Evolutionary conservation across 2,113 vertebrate species (phyloP), one percentile per base, ranked within the genome.

Genomic region (Oreochromis spilurus): DNA sequence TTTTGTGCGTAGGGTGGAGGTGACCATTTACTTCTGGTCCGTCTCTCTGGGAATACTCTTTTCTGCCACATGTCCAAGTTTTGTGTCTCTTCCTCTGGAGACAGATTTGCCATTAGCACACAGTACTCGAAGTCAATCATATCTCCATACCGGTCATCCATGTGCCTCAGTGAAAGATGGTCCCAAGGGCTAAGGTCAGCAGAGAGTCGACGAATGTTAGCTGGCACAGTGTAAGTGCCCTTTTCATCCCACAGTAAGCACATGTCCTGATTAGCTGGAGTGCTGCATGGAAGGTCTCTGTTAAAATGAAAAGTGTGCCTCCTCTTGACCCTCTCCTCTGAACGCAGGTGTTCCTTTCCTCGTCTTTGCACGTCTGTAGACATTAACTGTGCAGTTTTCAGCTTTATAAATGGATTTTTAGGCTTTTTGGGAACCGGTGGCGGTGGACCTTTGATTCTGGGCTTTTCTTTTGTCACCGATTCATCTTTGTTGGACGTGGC

Each of bases 351-450:
- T n/a, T 94, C 93, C 86, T 93, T 96, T 62, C 75, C 81, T 90
- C 92, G 84, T 84, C 90, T 93, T 58, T 94, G 89, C 54, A 91
- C 93, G 3, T 95, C 95, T 5, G 57, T 72, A 4, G 90, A 94
- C 86, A 81, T 90, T 65, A 94, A 80, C 24, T 94, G 93, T 14
- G 85, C 87, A 9, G 90, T 92, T 91, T 90, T 92, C 1, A 93
- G 91, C 81, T 94, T 96, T 84, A 92, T 89, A 19, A 96, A 95
- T 6, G 95, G 94, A 54, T 96, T 96, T 84, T 94, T 95, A 6
- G 96, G 96, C 83, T 96, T 96, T 89, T 96, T 97, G 10, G 95
- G 93, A 34, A 96, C 95, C 36, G 96, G 96, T 9, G 95, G 96
- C 13, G 96, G 95, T 31, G 96, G 95, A 78, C 95, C 95, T 94